A percentile compares a stretch with the other conserved stretches of the same genome.
phyloP scores from a whole-genome alignment of 1,140 invertebrate species.

The Condylostylus longicornis region DNA sequence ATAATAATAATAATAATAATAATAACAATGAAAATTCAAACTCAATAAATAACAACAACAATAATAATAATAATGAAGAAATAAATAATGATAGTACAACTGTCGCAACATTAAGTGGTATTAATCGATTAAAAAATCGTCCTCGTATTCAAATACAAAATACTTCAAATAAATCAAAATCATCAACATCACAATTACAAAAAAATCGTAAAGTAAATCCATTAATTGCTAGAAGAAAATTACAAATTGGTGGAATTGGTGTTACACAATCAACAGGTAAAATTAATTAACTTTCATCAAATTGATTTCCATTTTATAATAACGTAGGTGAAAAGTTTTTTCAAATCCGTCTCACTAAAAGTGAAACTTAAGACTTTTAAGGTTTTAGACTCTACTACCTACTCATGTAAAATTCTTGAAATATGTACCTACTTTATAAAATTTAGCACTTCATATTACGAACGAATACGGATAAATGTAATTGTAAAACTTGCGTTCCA shows the following conservation, averaged over 20 bases:
- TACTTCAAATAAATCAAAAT: slow-evolving; percentile 23
- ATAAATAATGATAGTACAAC: slow-evolving; percentile 12
- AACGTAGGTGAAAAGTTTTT: no score
- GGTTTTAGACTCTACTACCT: no score
- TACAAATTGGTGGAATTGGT: slow-evolving; percentile 18
- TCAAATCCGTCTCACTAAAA: no score
- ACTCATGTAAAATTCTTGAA: no score
- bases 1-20: slow-evolving; percentile 11
- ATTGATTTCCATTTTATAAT: no score
- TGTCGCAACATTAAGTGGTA: slow-evolving; percentile 14
- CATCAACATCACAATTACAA: slow-evolving; percentile 10
- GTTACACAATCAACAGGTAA: slow-evolving; percentile 15
- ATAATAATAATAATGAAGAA: slow-evolving; percentile 10
- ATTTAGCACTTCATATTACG: no score
- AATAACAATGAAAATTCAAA: slow-evolving; percentile 11
- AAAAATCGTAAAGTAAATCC: slow-evolving; percentile 26
- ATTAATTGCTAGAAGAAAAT: slow-evolving; percentile 25
- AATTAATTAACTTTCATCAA: no score
- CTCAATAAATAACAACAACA: no score
- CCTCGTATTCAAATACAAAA: slow-evolving; percentile 28
- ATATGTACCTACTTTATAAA: no score
- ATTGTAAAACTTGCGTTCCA: no score
- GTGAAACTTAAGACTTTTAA: no score
- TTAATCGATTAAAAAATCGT: slow-evolving; percentile 27
- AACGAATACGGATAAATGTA: no score